Percentiles rank a stretch among this genome's conserved stretches.
phyloP scores from a whole-genome alignment of 92 coral and sea anemone genomes.

The Anthopleura xanthogrammica region DNA sequence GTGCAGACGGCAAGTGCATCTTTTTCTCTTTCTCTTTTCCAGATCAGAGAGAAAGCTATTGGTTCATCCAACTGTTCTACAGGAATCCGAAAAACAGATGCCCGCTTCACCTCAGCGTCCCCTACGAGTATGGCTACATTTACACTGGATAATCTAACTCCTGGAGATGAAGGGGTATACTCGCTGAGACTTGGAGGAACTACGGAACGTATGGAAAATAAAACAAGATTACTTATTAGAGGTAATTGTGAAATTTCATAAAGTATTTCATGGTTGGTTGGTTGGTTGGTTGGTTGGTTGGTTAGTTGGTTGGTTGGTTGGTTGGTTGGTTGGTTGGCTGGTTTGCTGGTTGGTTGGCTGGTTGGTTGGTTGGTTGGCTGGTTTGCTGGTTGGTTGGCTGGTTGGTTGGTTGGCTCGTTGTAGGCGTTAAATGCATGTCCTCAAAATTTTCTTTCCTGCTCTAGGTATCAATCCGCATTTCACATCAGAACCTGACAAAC shows the following conservation, averaged over 20 bases:
- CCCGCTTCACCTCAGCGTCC: background rate
- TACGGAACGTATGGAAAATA: background rate
- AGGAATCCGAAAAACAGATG: background rate
- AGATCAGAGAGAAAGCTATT: background rate
- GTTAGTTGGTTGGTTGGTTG: too few relatives aligned
- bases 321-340: too few relatives aligned
- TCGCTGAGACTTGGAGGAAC: conserved; percentile 4
- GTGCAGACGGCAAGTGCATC: too few relatives aligned
- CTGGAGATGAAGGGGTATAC: conserved; percentile 1
- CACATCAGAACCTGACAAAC: background rate
- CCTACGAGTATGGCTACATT: background rate
- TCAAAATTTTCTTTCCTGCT: background rate
- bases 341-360: too few relatives aligned
- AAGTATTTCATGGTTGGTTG: too few relatives aligned
- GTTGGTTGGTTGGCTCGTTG: too few relatives aligned
- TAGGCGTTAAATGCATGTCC: background rate
- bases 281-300: too few relatives aligned
- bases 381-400: too few relatives aligned
- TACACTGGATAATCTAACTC: background rate
- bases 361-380: too few relatives aligned
- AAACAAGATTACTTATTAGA: background rate
- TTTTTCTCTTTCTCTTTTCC: background rate
- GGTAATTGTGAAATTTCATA: background rate
- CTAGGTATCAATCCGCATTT: background rate
- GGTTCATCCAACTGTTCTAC: background rate